Evolutionary conservation across 2,113 vertebrate species (phyloP), one percentile per base, ranked within the genome.

Genomic region (Oreamnos americanus): DNA sequence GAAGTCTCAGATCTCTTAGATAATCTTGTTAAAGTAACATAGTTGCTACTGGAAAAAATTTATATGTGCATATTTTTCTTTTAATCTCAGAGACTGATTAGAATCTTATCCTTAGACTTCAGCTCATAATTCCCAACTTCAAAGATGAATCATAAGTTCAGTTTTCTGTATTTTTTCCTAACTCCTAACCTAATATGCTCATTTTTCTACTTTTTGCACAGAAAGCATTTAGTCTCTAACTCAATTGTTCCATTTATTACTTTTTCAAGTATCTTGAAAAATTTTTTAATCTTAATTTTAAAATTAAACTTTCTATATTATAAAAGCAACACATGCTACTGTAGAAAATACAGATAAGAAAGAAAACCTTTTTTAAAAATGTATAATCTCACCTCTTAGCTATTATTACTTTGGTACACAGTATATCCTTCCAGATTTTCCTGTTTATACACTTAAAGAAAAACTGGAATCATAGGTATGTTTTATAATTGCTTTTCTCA

Each of bases 231-330:
- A 79, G 25, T 90, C 58, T 95, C 36, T 88, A 94, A 67, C 78
- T 96, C 89, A 74, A 30, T 33, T 91, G 74, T 92, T 83, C 33
- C 28, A 62, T 62, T 87, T 74, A 85, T 64, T 90, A 28, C 60
- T 91, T 94, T 95, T 86, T 86, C 16, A 94, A 51, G 55, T 85
- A 82, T 82, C 19, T 93, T 87, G n/a, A 71, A 71, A 71, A 39
- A 1, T 12, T 39, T 71, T 71, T 71, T 0, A 71, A 71, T 39
- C n/a, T 71, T 71, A 92, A 82, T 78, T 92, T 96, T 76, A 97
- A 96, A 64, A 71, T 71, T 53, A 60, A 96, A 67, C 13, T 83
- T 89, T 92, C 89, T 96, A 90, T 23, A 76, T 86, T 87, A 82
- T 19, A 71, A 92, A 96, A 94, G 36, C 21, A 85, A 83, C 23